Base-by-base conservation (phyloP, 2,113 vertebrate species). In the Crotalus helleri region DNA sequence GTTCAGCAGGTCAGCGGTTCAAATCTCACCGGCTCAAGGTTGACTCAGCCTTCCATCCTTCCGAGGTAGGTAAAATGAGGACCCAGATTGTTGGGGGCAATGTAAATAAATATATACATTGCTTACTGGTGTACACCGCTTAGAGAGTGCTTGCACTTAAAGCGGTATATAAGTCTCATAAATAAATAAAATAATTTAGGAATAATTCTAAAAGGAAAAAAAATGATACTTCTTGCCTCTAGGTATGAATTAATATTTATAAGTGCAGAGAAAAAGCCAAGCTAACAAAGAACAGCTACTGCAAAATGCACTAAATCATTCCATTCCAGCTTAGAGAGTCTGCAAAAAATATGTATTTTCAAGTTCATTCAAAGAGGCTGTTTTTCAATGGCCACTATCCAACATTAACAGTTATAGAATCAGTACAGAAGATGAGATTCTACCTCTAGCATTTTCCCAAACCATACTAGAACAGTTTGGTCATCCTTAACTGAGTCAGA, bases 321-420 rank as follows among this genome's bases (percentile, higher is more conserved):
- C 46, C 74, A 90, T 46, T 46, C 46, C 0, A 87, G 33, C 24
- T 94, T 87, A 89, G 39, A 91, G 4, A 51, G 2, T 49, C 69
- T 21, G 89, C 19, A 1, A 0, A 57, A 91, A 57, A 7, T 74
- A 69, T 94, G 26, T 92, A 69, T 85, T 59, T 94, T 93, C 0
- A 95, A 93, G n/a, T n/a, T 95, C 74, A 88, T 89, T 4, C 88
- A 94, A 93, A 58, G 54, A 92, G 74, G 17, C 33, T 21, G 59
- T 58, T 44, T 94, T 93, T 59, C 44, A 51, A 21, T 90, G 46
- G 7, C 26, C 26, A 21, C 26, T 19, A 29, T 26, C 44, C 24
- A 49, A 64, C 3, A 24, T 64, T 49, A 29, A 29, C 44, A 64
- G 15, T 46, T 53, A 61, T 2, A n/a, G 59, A 69, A 90, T n/a